A percentile compares a stretch with the other conserved stretches of the same genome.
phyloP scores from a whole-genome alignment of 2,113 vertebrate genomes.

The Boulengerochromis microlepis region DNA sequence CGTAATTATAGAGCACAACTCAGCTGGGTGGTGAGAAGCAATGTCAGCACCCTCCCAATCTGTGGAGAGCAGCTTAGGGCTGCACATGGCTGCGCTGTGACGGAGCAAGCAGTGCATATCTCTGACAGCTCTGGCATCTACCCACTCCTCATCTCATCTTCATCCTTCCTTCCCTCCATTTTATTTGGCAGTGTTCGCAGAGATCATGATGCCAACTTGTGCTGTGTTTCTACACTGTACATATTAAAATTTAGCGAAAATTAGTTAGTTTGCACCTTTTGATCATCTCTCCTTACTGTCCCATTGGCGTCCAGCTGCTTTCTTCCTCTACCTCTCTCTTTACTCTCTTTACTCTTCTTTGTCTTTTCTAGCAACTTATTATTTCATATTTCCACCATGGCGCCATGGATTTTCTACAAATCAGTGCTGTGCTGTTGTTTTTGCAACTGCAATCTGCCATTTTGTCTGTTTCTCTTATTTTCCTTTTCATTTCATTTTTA shows the following conservation, averaged over 20 bases:
- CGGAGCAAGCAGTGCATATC: constrained; percentile 15
- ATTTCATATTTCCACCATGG: background rate
- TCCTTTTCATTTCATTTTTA: background rate
- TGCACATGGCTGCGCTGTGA: constrained; percentile 44
- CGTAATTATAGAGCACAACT: background rate
- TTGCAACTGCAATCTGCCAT: constrained; percentile 14
- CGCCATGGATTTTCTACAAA: background rate
- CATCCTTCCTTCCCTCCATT: background rate
- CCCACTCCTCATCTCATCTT: constrained; percentile 22
- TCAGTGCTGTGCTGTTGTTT: background rate
- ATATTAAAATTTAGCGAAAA: background rate
- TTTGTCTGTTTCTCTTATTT: background rate
- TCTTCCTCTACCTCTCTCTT: background rate
- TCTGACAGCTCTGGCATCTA: constrained; percentile 52
- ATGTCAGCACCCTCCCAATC: constrained; percentile 46
- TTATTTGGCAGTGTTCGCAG: constrained; percentile 2
- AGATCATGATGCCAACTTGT: background rate
- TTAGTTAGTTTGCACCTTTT: background rate
- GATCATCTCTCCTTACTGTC: background rate
- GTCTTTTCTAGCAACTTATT: background rate
- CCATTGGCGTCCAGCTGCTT: background rate
- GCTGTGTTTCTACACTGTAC: background rate
- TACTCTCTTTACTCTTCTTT: background rate
- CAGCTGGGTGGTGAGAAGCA: background rate
- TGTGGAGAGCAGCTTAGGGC: constrained; percentile 38